A percentile compares a stretch with the other conserved stretches of the same genome.
phyloP scores from a whole-genome alignment of 2,113 vertebrate genomes.

The Solea senegalensis region DNA sequence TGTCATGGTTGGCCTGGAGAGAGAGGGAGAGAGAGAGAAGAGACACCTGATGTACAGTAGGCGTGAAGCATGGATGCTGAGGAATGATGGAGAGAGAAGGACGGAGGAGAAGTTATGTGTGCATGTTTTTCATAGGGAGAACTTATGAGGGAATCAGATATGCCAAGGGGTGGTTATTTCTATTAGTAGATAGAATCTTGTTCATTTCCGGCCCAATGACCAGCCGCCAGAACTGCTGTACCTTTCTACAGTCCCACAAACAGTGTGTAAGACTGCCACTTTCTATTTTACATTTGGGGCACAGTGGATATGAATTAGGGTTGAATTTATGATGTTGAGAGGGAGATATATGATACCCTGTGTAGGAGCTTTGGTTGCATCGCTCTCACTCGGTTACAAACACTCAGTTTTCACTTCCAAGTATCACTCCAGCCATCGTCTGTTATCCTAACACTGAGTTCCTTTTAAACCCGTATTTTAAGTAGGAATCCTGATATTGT shows the following conservation, averaged over 20 bases:
- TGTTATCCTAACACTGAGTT: neutral
- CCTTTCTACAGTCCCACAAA: neutral
- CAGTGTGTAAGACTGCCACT: neutral
- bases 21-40: neutral
- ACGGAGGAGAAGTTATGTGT: conserved; percentile 29
- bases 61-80: conserved; percentile 2
- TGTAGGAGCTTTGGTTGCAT: neutral
- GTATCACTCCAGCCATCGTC: neutral
- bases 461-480: neutral
- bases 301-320: neutral
- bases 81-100: conserved; percentile 37
- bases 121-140: too few relatives aligned
- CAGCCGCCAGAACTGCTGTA: neutral
- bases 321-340: neutral
- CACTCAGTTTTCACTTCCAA: neutral
- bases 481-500: too few relatives aligned
- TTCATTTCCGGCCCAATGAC: neutral
- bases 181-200: neutral
- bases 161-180: neutral
- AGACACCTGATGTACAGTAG: neutral
- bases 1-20: conserved; percentile 24
- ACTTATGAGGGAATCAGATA: too few relatives aligned
- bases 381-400: neutral
- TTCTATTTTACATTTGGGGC: conserved; percentile 3
- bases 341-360: neutral